Evolutionary conservation across 2,797 vertebrate genomes (phyloP), one percentile per base, ranked within the genome.

Genomic region (Thripadectes ignobilis): DNA sequence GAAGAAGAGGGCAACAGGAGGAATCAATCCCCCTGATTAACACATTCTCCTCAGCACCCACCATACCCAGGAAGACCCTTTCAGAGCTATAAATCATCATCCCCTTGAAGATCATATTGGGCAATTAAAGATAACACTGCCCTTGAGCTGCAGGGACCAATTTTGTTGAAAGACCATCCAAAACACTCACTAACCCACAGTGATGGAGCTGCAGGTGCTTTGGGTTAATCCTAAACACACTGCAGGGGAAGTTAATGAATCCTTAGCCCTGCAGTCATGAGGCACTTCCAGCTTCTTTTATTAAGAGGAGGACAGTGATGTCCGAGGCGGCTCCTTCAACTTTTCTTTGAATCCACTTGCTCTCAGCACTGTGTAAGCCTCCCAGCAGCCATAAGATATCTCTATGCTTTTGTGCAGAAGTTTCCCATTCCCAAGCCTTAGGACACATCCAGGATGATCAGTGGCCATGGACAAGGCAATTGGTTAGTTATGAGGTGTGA

Each of bases 381-480:
- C 52, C 23, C 15, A 23, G 29, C 1, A 36, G 20, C 10, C 30
- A 32, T 19, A 55, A 51, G 32, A 27, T 52, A 14, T 36, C 3
- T 41, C 36, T 52, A 12, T 2, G 1, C 9, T 17, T 27, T 10
- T 12, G 10, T 36, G 22, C 57, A 19, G 26, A 19, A 17, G 20
- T 55, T 66, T 85, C 26, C 55, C 7, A 6, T 7, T 21, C 12
- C 14, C 21, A 73, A 30, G 13, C 26, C 52, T 20, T 11, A 23
- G 52, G 29, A 45, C 6, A 7, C 17, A 2, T 32, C 34, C 39
- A 52, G 38, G 24, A 10, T 58, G 51, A 23, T 7, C 23, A 63
- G 27, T 1, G 2, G 14, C n/a, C 30, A 7, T 1, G 7, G 32
- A 23, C 7, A 55, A 24, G 22, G n/a, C 29, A 73, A 4, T 0